Evolutionary conservation across 2,797 vertebrate genomes (phyloP).

Genomic region (Hoplostethus mediterraneus): DNA sequence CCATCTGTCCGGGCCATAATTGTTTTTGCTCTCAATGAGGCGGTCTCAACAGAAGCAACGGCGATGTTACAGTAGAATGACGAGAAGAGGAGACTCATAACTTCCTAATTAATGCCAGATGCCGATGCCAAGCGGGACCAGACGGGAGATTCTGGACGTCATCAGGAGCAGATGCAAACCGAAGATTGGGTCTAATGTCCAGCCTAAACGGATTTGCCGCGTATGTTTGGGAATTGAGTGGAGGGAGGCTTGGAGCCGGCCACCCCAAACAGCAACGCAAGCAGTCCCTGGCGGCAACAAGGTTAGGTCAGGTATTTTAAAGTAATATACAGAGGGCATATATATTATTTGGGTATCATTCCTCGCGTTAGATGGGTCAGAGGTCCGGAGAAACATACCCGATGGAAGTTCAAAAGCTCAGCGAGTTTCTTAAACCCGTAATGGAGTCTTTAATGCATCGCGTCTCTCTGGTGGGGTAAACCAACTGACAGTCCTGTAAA

Average conservation of each 20-base stretch:
- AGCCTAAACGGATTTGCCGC: conserved; percentile 75
- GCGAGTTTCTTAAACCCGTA: conserved; percentile 61
- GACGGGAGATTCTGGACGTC: conserved; percentile 64
- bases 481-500: conserved; percentile 68
- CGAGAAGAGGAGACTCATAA: conserved; percentile 78
- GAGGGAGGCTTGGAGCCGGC: conserved; percentile 35
- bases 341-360: conserved; percentile 9
- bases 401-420: conserved; percentile 43
- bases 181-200: conserved; percentile 77
- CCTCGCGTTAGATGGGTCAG: conserved; percentile 11
- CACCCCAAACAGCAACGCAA: conserved; percentile 15
- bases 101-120: conserved; percentile 79
- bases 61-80: conserved; percentile 65
- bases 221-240: conserved; percentile 64
- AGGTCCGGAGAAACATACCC: conserved; percentile 18
- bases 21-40: conserved; percentile 56
- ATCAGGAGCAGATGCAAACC: conserved; percentile 71
- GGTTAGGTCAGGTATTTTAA: conserved; percentile 38
- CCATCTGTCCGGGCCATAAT: conserved; percentile 64
- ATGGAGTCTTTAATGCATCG: conserved; percentile 67
- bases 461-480: conserved; percentile 64
- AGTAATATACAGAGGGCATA: background rate
- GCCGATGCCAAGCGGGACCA: conserved; percentile 65
- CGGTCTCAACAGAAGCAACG: conserved; percentile 36
- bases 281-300: conserved; percentile 9